Percentiles rank a stretch among this genome's conserved stretches.
Conservation (phyloP, 2,113 vertebrate species). For the Dipodomys stephensi region DNA sequence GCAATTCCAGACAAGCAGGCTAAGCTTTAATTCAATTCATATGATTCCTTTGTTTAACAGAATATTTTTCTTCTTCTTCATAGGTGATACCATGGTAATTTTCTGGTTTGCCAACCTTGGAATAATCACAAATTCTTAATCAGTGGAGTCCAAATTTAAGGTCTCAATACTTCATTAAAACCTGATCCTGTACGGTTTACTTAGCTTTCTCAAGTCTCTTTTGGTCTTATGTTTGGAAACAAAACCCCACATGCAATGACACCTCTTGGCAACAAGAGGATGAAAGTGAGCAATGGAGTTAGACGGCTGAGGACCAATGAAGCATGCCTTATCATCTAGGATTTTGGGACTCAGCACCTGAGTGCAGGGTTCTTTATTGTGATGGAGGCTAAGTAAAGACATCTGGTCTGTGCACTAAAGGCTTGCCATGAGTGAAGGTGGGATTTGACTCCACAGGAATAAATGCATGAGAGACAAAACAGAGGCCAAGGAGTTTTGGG, state of each 20-base stretch:
- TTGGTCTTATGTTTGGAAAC: constrained; percentile 14
- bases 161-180: not conserved
- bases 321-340: not conserved
- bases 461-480: not conserved
- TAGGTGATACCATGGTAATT: constrained; percentile 22
- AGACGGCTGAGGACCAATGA: not conserved
- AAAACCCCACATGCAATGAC: not conserved
- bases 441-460: not conserved
- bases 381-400: not conserved
- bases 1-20: not conserved
- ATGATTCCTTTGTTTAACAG: constrained; percentile 42
- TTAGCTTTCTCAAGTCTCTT: not conserved
- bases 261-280: not conserved
- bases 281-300: not conserved
- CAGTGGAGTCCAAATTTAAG: constrained; percentile 15
- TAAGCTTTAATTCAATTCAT: not conserved
- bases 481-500: not conserved
- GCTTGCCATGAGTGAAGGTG: not conserved
- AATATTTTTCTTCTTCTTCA: not conserved
- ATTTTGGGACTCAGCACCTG: not conserved
- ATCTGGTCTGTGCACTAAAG: no score
- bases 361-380: not conserved
- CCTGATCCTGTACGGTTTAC: not conserved
- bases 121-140: constrained; percentile 47
- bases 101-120: constrained; percentile 1